phyloP scores from a whole-genome alignment of 2,888 invertebrate genomes.

The Orthonychiurus folsomi region DNA sequence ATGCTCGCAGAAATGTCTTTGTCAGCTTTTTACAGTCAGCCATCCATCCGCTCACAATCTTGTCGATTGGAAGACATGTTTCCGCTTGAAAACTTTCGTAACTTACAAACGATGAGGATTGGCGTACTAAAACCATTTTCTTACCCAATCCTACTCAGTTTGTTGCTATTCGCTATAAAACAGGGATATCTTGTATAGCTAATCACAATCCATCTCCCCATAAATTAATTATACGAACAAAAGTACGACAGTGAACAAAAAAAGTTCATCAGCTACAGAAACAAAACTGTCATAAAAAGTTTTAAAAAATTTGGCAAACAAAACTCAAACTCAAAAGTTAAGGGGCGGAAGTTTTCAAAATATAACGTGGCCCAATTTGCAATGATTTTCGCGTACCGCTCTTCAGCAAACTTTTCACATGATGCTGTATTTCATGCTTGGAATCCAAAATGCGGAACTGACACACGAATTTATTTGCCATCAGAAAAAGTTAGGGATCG shows the following conservation, averaged over 20 bases:
- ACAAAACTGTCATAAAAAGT: too few species aligned
- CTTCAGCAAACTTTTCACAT: too few species aligned
- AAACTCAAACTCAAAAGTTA: too few species aligned
- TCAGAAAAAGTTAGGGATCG: background rate
- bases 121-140: too few species aligned
- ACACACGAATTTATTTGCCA: background rate
- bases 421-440: background rate
- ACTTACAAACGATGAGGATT: too few species aligned
- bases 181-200: background rate
- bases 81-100: too few species aligned
- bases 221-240: background rate
- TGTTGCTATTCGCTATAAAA: too few species aligned
- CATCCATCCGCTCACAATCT: too few species aligned
- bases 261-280: background rate
- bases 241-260: background rate
- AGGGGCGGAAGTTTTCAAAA: background rate
- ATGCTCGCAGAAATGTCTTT: background rate
- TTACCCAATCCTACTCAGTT: too few species aligned
- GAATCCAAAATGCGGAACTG: background rate
- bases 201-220: background rate
- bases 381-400: constrained; percentile 1
- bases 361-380: background rate
- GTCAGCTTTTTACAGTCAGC: background rate
- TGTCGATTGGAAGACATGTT: too few species aligned
- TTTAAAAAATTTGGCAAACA: too few species aligned